Conservation (phyloP, 2,797 vertebrate species). For the Peromyscus nudipes region DNA sequence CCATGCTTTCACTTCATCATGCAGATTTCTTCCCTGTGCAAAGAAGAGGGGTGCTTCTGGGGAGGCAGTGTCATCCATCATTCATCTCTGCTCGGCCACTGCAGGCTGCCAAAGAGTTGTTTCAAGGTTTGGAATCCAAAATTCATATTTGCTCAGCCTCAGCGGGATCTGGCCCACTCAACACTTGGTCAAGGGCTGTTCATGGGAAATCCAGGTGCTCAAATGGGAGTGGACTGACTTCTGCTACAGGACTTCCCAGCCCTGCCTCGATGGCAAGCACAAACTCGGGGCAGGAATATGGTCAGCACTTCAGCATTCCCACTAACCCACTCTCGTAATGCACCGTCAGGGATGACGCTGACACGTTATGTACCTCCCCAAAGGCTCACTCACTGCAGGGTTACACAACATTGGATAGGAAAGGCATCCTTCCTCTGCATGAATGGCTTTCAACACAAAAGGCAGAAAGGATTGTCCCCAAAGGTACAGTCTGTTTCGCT, state of each 20-base stretch:
- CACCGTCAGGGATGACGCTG: not conserved
- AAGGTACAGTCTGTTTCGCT: not conserved
- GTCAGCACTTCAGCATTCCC: not conserved
- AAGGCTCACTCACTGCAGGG: slow-evolving; percentile 9
- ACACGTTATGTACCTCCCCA: not conserved
- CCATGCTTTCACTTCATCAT: not conserved
- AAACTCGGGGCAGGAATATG: not conserved
- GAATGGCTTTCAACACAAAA: not conserved
- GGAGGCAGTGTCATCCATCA: slow-evolving; percentile 53
- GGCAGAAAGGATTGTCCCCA: not conserved
- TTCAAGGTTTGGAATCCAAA: slow-evolving; percentile 73
- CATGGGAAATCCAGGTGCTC: slow-evolving; percentile 55
- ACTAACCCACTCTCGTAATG: not conserved
- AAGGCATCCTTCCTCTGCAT: not conserved
- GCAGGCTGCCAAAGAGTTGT: slow-evolving; percentile 61
- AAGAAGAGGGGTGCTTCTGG: slow-evolving; percentile 21
- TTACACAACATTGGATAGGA: not conserved
- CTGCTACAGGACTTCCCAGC: not conserved
- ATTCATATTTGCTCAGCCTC: slow-evolving; percentile 71
- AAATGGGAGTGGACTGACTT: not conserved
- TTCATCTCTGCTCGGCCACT: not conserved
- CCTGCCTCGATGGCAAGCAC: not conserved
- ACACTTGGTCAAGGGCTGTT: not conserved
- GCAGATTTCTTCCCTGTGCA: slow-evolving; percentile 45
- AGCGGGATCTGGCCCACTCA: slow-evolving; percentile 43